Base-by-base conservation (phyloP, 2,797 vertebrate species). In the Mus spretus region DNA sequence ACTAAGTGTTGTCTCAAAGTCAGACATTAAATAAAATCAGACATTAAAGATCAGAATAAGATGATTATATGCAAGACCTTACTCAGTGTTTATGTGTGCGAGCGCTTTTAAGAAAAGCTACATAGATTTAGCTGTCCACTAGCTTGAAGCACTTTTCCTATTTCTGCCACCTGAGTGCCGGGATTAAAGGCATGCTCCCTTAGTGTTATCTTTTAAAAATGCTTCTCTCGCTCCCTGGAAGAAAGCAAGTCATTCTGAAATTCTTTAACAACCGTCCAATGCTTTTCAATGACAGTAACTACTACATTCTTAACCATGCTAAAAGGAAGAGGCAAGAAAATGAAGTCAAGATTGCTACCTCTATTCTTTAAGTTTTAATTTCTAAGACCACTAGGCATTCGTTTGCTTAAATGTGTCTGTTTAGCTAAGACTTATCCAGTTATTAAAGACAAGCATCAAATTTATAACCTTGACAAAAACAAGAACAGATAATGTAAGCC, bases 331-430 rank as follows among this genome's bases (percentile, higher is more conserved):
- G 28, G 31, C 90, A 31, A 70, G 61, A 65, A 61, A 82, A 61
- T 53, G 11, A 72, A 44, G 57, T 55, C 34, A 80, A 79, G 37
- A 57, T 47, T 75, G 90, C 15, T 57, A 57, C 31, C 53, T 74
- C 77, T 55, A 78, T 84, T 87, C 40, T n/a, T 70, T 72, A 89
- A 28, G 28, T 53, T 96, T 95, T 40, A 86, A 70, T 92, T 88
- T 93, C 94, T 90, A 82, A 81, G 75, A 89, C 24, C 57, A 57
- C 17, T 53, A 88, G 63, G 44, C 20, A 93, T 47, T 17, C 14
- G 59, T 61, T 85, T 40, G 26, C 47, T 93, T 17, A 90, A 83
- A 31, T 13, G 22, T 53, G 2, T 85, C 5, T 13, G 67, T 31
- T 74, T 15, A 96, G 79, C 53, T 37, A 15, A 91, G 12, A 28